Conservation (phyloP, 2,797 vertebrate genomes). For the Pteronotus mesoamericanus region DNA sequence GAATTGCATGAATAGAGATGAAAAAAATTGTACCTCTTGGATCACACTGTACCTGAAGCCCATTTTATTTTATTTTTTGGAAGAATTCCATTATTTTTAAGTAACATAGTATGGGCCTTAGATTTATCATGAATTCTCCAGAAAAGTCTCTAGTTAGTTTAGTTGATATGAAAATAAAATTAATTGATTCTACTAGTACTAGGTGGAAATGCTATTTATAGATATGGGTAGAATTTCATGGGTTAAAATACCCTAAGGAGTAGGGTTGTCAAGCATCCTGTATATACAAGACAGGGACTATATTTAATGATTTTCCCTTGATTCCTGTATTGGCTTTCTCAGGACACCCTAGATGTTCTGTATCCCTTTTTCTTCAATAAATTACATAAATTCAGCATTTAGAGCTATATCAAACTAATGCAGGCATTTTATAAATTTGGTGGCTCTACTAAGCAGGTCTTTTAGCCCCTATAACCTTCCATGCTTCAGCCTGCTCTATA, state of each 20-base stretch:
- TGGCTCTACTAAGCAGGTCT: not conserved
- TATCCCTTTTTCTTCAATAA: not conserved
- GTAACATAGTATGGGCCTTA: not conserved
- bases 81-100: conserved; percentile 16
- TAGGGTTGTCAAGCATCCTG: not conserved
- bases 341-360: not conserved
- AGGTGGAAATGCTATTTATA: not conserved
- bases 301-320: not conserved
- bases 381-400: not conserved
- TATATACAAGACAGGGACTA: not conserved
- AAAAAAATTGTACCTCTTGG: not conserved
- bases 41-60: not conserved
- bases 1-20: not conserved
- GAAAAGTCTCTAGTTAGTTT: not conserved
- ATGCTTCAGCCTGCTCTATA: not conserved
- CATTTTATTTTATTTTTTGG: not conserved
- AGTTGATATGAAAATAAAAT: not conserved
- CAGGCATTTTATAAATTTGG: not conserved
- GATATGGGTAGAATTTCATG: not conserved
- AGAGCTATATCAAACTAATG: not conserved
- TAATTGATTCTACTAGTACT: not conserved
- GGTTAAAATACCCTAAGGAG: not conserved
- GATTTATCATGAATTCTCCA: not conserved
- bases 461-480: not conserved
- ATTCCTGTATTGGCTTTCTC: not conserved